A percentile compares a stretch with the other conserved stretches of the same genome.
Evolutionary conservation across 1,140 invertebrate genomes (phyloP).

Genomic region (roundworm (Caenorhabditis elegans)): DNA sequence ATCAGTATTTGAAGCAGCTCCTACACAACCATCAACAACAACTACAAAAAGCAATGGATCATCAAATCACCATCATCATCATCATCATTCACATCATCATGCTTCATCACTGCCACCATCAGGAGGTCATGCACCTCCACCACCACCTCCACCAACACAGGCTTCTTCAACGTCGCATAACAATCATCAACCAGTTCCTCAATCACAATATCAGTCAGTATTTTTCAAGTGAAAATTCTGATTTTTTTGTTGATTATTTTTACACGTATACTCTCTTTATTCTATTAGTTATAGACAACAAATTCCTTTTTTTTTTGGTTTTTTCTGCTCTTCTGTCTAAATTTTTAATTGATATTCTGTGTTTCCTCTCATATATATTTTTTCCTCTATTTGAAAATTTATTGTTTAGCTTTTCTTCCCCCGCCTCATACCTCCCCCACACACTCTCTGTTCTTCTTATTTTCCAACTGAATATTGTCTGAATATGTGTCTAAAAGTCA

Average conservation of each 20-base stretch:
- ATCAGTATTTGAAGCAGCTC: background rate
- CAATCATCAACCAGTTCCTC: background rate
- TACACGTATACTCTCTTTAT: background rate
- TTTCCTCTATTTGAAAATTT: too few species aligned
- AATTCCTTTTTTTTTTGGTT: background rate
- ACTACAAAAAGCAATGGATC: background rate
- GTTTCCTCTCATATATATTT: background rate
- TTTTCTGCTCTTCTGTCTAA: background rate
- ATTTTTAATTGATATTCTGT: background rate
- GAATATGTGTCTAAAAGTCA: slow-evolving; percentile 14
- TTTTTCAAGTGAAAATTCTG: background rate
- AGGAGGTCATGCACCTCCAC: background rate
- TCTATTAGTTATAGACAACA: slow-evolving; percentile 1
- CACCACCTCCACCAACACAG: background rate
- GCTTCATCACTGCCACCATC: background rate
- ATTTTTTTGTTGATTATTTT: background rate
- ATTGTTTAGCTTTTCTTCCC: too few species aligned
- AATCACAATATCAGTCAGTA: background rate
- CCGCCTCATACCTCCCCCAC: background rate
- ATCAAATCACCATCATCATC: background rate
- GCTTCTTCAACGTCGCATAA: background rate
- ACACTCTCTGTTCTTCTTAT: background rate
- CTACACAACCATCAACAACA: background rate
- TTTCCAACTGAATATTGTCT: background rate
- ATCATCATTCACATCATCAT: background rate